phyloP scores from a whole-genome alignment of 1,140 invertebrate species.

The Hydropsyche tenuis region DNA sequence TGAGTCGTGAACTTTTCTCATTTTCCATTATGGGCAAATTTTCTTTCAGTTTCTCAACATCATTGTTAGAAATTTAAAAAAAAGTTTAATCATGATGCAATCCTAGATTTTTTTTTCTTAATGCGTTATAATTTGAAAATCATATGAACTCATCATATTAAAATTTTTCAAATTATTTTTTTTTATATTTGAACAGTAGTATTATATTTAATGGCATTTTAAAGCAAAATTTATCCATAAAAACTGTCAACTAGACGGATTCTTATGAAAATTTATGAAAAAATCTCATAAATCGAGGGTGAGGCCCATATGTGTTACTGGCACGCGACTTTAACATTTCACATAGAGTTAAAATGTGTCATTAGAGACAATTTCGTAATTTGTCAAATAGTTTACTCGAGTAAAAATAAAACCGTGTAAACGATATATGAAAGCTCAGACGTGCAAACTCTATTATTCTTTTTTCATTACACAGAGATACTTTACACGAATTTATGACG shows the following conservation, averaged over 20 bases:
- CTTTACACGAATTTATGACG: too few relatives aligned
- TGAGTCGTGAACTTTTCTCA: conserved; percentile 10
- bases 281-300: background rate
- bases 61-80: too few relatives aligned
- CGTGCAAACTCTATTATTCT: too few relatives aligned
- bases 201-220: background rate
- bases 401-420: conserved; percentile 3
- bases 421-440: too few relatives aligned
- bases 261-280: conserved; percentile 14
- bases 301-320: background rate
- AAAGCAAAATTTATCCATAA: background rate
- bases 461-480: too few relatives aligned
- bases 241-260: conserved; percentile 9
- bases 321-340: conserved; percentile 27
- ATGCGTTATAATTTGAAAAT: too few relatives aligned
- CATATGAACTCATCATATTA: too few relatives aligned
- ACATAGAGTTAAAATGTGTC: conserved; percentile 16
- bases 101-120: too few relatives aligned
- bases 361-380: conserved; percentile 23
- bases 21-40: conserved; percentile 14
- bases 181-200: too few relatives aligned
- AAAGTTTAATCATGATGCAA: too few relatives aligned
- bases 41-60: background rate
- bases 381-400: background rate
- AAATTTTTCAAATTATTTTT: too few relatives aligned